These are phyloP conservation scores for Pseudoips prasinana DNA, from an alignment of 2,888 invertebrate species.

Conservation along the genomic window DNA sequence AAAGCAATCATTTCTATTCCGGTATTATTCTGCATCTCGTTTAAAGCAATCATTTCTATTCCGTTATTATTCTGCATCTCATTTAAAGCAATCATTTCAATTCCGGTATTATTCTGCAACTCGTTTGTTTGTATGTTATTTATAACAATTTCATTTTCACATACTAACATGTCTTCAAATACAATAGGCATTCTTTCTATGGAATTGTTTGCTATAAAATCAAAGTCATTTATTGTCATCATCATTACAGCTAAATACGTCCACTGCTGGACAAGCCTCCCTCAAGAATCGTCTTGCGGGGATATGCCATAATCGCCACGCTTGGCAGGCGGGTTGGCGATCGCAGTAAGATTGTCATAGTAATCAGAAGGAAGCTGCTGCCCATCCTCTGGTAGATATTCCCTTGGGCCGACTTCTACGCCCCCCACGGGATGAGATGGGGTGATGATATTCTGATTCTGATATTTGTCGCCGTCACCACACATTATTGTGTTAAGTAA, in stretches of 20 bases:
- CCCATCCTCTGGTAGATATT: too few relatives aligned
- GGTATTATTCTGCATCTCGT: slow-evolving; percentile 6
- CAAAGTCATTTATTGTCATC: slow-evolving; percentile 17
- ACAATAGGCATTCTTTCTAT: slow-evolving; percentile 16
- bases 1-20: neutral
- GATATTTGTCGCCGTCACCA: too few relatives aligned
- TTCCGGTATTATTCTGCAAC: slow-evolving; percentile 4
- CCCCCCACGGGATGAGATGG: too few relatives aligned
- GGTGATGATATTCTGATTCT: too few relatives aligned
- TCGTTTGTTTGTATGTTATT: slow-evolving; percentile 10
- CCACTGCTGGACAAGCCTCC: too few relatives aligned
- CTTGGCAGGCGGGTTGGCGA: too few relatives aligned
- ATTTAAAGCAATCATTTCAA: slow-evolving; percentile 16
- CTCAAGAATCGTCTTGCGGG: too few relatives aligned
- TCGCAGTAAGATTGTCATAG: too few relatives aligned
- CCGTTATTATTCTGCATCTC: slow-evolving; percentile 8
- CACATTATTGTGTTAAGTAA: slow-evolving; percentile 15
- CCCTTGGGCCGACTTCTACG: too few relatives aligned
- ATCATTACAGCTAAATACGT: too few relatives aligned
- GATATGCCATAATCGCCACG: too few relatives aligned
- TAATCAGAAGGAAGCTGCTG: too few relatives aligned
- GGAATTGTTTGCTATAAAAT: slow-evolving; percentile 16
- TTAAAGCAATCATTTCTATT: slow-evolving; percentile 7
- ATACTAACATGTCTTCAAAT: slow-evolving; percentile 17
- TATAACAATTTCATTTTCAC: slow-evolving; percentile 18